Evolutionary conservation across 1,140 invertebrate genomes (phyloP).

Genomic region (Nilaparvata lugens): DNA sequence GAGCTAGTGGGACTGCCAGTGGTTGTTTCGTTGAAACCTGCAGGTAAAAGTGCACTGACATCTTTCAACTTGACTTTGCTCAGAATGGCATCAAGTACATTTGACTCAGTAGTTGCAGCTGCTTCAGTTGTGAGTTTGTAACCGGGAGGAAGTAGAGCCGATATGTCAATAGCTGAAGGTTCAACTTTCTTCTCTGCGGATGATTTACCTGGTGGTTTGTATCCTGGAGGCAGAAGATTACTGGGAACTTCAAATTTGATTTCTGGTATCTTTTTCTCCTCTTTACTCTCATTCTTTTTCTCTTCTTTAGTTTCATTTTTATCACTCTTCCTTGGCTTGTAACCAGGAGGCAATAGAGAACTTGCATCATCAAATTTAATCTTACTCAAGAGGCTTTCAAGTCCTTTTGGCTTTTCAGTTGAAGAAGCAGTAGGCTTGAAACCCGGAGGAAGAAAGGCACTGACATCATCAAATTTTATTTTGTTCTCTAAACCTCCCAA

Average conservation of each 20-base stretch:
- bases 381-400: constrained; percentile 25
- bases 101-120: constrained; percentile 16
- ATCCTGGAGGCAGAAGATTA: constrained; percentile 43
- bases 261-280: constrained; percentile 14
- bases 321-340: constrained; percentile 21
- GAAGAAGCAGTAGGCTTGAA: constrained; percentile 43
- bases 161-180: constrained; percentile 47
- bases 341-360: constrained; percentile 33
- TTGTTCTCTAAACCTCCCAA: constrained; percentile 26
- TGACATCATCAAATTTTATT: constrained; percentile 46
- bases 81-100: constrained; percentile 23
- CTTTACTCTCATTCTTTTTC: constrained; percentile 8
- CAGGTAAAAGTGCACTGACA: constrained; percentile 45
- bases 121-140: constrained; percentile 37
- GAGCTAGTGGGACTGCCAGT: constrained; percentile 15
- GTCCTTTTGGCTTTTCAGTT: constrained; percentile 19
- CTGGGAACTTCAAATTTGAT: constrained; percentile 27
- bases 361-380: constrained; percentile 33
- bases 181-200: constrained; percentile 35
- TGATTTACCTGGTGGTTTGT: constrained; percentile 37
- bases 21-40: constrained; percentile 38
- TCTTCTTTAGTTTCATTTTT: constrained; percentile 8
- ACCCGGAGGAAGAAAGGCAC: constrained; percentile 54
- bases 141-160: constrained; percentile 46
- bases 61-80: constrained; percentile 43